Evolutionary conservation across 2,113 vertebrate genomes (phyloP), one percentile per base, ranked within the genome.

Genomic region (Chamaea fasciata): DNA sequence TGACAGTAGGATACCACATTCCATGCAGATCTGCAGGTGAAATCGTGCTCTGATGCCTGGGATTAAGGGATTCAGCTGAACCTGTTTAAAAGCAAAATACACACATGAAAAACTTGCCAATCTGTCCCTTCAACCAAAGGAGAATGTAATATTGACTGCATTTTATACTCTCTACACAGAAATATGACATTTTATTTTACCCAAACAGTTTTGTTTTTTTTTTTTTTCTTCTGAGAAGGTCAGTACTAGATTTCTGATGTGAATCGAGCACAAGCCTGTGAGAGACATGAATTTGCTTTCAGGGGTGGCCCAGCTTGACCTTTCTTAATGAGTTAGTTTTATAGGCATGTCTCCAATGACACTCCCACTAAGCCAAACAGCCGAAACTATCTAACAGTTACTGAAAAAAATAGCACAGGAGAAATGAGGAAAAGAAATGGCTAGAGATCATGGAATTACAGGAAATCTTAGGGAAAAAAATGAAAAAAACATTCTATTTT

Each of bases 1-100:
- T 98, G 83, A 99, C 99, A 10, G 99, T 99, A 7, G 99, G 99
- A 95, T 99, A 99, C 99, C 99, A 99, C 99, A 99, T 99, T 90
- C 99, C 99, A 57, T 99, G 99, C 79, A 99, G 98, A 98, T 99
- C 99, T n/a, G 99, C 99, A 26, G 99, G 99, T 91, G 99, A 99
- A 95, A 99, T 96, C 1, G 98, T 98, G 15, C 97, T 94, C 91
- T 99, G 98, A 13, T 97, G 92, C 76, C 99, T 98, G 50, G 97
- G 92, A 93, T 76, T 95, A 52, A 98, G 95, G 24, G 98, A 97
- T 92, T 99, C 99, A 33, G 96, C 44, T 31, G 96, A 98, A 91
- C 98, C 99, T 99, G 96, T 83, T 90, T 56, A 71, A 75, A 96
- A 92, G 52, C 30, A 89, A 88, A 93, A 95, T 24, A 60, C 11